Evolutionary conservation across 2,113 vertebrate species (phyloP), one percentile per base, ranked within the genome.

Genomic region (Atrichornis clamosus): DNA sequence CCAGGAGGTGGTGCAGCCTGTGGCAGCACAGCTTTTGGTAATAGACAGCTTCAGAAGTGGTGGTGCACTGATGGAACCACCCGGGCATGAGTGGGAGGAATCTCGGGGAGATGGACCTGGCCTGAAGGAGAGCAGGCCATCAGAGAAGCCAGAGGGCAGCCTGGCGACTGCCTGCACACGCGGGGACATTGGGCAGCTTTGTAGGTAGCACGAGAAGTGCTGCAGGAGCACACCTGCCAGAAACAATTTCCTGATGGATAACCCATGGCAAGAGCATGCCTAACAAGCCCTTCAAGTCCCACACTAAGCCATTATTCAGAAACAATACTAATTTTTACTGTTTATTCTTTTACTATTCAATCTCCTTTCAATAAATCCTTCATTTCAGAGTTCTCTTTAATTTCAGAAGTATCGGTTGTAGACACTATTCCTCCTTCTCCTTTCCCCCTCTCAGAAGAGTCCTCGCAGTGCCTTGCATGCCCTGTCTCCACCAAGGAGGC

Each of bases 221-320:
- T 81, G 27, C 63, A 65, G 24, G 13, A 44, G 7, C 5, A 15
- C 8, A 27, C 53, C 30, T 32, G 24, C 53, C 23, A 49, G 12
- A 41, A 27, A 15, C 13, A 18, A 0, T 15, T 72, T 14, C 33
- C 16, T 0, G 0, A 3, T 1, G 17, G 17, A 14, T 4, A 72
- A 64, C 1, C 11, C 33, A 37, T 1, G 46, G 17, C 44, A 50
- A 53, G 3, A 49, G 5, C 13, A 30, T 7, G 49, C 15, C 35
- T 60, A 21, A 9, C 10, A 80, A 64, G 41, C 15, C 22, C 52
- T 73, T 72, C 24, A 42, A 41, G 41, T 56, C 49, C 37, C 3
- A 3, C 21, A 14, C 18, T 49, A 46, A 55, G 35, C 0, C 1
- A 64, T 35, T 50, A 21, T 47, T 52, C 18, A 35, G 49, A 67